These are phyloP conservation scores for Ceryle rudis DNA, from an alignment of 2,797 vertebrate species.

Conservation along the genomic window DNA sequence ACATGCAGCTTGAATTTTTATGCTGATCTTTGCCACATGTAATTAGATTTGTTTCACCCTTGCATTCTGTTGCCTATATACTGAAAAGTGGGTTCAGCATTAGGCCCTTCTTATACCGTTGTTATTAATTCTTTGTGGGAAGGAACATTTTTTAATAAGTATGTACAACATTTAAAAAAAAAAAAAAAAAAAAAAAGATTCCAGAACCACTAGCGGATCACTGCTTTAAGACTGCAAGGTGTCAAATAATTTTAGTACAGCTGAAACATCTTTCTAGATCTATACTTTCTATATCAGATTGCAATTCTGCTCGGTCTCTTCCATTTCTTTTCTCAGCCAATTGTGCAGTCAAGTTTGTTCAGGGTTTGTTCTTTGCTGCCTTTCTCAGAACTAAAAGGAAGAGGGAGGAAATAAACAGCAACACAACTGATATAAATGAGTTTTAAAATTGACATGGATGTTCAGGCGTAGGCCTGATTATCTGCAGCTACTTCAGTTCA, in stretches of 20 bases:
- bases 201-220: neutral
- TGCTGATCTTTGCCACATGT: neutral
- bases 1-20: neutral
- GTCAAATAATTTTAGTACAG: neutral
- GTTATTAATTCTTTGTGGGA: neutral
- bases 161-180: neutral
- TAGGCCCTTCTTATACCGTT: neutral
- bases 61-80: neutral
- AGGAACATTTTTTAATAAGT: neutral
- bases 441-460: neutral
- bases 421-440: neutral
- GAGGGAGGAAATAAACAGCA: neutral
- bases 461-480: neutral
- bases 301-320: neutral
- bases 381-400: neutral
- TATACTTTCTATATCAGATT: neutral
- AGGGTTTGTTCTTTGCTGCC: neutral
- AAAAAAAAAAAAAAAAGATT: neutral
- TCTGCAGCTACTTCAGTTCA: neutral
- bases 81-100: neutral
- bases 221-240: neutral
- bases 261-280: neutral
- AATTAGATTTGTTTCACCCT: neutral
- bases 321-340: neutral
- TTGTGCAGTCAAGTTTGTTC: neutral